Conservation (phyloP, 2,113 vertebrate genomes). For the Osmerus eperlanus region DNA sequence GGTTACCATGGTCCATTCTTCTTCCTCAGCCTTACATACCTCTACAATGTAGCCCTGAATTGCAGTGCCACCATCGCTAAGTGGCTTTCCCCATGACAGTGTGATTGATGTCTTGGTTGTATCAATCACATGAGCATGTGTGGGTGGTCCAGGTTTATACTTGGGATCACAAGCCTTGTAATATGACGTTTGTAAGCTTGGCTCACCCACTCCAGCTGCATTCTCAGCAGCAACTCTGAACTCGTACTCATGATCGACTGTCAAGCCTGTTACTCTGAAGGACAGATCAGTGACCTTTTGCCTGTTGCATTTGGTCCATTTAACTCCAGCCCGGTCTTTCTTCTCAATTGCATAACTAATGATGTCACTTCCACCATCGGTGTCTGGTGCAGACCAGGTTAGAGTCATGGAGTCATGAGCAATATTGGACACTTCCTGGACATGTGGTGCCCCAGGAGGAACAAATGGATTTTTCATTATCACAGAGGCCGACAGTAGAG, state of each 20-base stretch:
- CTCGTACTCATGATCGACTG: constrained; percentile 92
- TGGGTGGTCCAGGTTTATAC: constrained; percentile 89
- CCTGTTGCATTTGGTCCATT: constrained; percentile 98
- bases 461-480: constrained; percentile 90
- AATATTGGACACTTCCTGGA: constrained; percentile 87
- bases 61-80: constrained; percentile 89
- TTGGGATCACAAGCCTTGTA: constrained; percentile 87
- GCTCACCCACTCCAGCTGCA: constrained; percentile 85
- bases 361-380: constrained; percentile 87
- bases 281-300: constrained; percentile 83
- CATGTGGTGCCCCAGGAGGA: constrained; percentile 86
- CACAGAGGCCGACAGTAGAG: constrained; percentile 85
- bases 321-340: constrained; percentile 92
- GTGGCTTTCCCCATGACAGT: constrained; percentile 89
- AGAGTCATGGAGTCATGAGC: constrained; percentile 93
- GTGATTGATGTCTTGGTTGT: constrained; percentile 88
- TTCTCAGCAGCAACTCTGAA: constrained; percentile 94
- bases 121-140: constrained; percentile 90
- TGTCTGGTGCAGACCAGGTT: constrained; percentile 83
- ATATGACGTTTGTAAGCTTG: constrained; percentile 87
- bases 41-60: constrained; percentile 92
- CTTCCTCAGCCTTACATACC: constrained; percentile 75
- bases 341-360: constrained; percentile 93
- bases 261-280: constrained; percentile 88
- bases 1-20: constrained; percentile 83